Base-by-base conservation (phyloP, 2,797 vertebrate species). In the Pitangus sulphuratus region DNA sequence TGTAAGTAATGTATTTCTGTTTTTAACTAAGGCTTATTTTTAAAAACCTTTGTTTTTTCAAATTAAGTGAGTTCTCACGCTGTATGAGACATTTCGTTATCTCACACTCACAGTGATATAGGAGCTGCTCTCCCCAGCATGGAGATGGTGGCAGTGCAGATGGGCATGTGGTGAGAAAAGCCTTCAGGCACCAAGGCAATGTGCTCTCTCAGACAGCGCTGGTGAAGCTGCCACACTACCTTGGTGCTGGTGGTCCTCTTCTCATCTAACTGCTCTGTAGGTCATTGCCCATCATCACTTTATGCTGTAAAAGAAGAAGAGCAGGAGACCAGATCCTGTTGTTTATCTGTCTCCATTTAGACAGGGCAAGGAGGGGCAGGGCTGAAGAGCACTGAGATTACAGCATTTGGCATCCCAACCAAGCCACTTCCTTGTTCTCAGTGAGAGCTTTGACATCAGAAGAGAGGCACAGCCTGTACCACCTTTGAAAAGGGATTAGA, bases 401-500 rank as follows among this genome's bases (percentile, higher is more conserved):
- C 51, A 74, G 56, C 71, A 53, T 50, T 39, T 58, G 24, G 33
- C 21, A 1, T 88, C 47, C 50, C 75, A 47, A 28, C 26, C 1
- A 22, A 79, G 81, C 62, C 40, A 42, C 31, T 90, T 28, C 26
- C 48, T 28, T 65, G 45, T 47, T 79, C 64, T 81, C 19, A 85
- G 39, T 30, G 30, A 54, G 81, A 51, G 62, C 75, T 92, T 91
- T 94, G 66, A 91, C 77, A 93, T 48, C 60, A 76, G 44, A 70
- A 62, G 26, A 70, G 35, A 79, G 31, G 14, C 22, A 48, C 31
- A 3, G 30, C 50, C 51, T 60, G 48, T 88, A 31, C 74, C 50
- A 68, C 53, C 65, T 85, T 89, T 90, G 81, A 90, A 80, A 68
- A 85, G 54, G 42, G 56, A 88, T 95, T 96, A 93, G 84, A 24